A percentile compares a stretch with the other conserved stretches of the same genome.
phyloP scores from a whole-genome alignment of 2,888 invertebrate species.

The Melanargia galathea region DNA sequence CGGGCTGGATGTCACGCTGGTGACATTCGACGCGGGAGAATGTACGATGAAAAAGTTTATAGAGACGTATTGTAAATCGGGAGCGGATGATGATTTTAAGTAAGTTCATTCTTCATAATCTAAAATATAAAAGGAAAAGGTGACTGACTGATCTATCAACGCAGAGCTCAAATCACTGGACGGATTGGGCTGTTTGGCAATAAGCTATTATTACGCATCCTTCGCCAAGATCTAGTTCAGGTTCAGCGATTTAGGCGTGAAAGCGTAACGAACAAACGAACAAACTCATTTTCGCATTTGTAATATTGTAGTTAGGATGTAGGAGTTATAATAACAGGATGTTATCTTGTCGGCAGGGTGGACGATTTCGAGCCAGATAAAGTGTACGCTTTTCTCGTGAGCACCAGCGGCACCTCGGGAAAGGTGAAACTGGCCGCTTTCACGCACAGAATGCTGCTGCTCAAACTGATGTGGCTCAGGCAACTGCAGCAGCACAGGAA shows the following conservation, averaged over 20 bases:
- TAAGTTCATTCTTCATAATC: constrained; percentile 46
- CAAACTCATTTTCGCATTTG: too few relatives aligned
- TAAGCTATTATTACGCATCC: too few relatives aligned
- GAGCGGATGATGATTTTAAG: constrained; percentile 53
- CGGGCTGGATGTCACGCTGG: constrained; percentile 51
- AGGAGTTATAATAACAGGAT: too few relatives aligned
- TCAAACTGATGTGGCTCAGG: constrained; percentile 36
- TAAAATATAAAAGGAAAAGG: too few relatives aligned
- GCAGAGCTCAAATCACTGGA: too few relatives aligned
- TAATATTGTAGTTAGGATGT: too few relatives aligned
- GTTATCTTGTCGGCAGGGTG: constrained; percentile 46
- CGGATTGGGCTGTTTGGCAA: too few relatives aligned
- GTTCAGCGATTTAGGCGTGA: too few relatives aligned
- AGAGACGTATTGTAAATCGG: constrained; percentile 45
- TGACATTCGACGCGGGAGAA: constrained; percentile 56
- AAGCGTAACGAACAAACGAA: too few relatives aligned
- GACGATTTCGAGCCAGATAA: constrained; percentile 55
- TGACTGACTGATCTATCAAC: too few relatives aligned
- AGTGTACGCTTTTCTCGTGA: constrained; percentile 54
- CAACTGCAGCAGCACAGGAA: neutral
- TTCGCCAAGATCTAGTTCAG: too few relatives aligned
- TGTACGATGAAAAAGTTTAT: constrained; percentile 53
- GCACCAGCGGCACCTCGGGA: constrained; percentile 66
- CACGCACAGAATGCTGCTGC: constrained; percentile 48
- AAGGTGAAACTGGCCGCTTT: constrained; percentile 60